These are phyloP conservation scores for Tetanocera ferruginea DNA, from an alignment of 2,888 invertebrate species.

Conservation along the genomic window DNA sequence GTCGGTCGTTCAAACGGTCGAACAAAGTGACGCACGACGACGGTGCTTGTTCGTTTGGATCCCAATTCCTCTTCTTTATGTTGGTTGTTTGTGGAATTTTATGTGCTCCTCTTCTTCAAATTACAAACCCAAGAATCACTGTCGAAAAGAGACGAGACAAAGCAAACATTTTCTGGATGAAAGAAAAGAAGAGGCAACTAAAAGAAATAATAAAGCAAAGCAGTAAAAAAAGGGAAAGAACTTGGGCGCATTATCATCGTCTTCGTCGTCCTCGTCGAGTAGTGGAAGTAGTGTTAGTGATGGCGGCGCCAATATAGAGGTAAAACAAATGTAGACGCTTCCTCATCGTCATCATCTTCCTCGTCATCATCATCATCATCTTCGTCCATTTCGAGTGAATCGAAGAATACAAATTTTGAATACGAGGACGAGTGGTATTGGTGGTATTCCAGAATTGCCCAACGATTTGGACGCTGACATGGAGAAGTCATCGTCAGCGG, in stretches of 20 bases:
- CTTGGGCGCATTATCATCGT: slow-evolving; percentile 45
- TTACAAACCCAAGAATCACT: slow-evolving; percentile 34
- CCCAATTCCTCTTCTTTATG: slow-evolving; percentile 26
- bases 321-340: slow-evolving; percentile 48
- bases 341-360: slow-evolving; percentile 50
- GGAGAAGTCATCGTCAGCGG: slow-evolving; percentile 83
- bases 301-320: slow-evolving; percentile 48
- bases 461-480: slow-evolving; percentile 98
- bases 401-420: slow-evolving; percentile 85
- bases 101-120: slow-evolving; percentile 31
- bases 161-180: slow-evolving; percentile 30
- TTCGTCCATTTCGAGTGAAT: slow-evolving; percentile 60
- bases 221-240: background rate
- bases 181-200: background rate
- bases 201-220: background rate
- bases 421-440: slow-evolving; percentile 98
- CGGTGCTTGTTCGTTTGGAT: slow-evolving; percentile 32
- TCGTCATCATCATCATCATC: slow-evolving; percentile 57
- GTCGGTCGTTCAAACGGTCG: background rate
- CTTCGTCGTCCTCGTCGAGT: slow-evolving; percentile 27
- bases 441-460: slow-evolving; percentile 91
- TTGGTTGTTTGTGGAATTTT: slow-evolving; percentile 37
- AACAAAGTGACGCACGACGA: background rate
- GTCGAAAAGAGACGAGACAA: slow-evolving; percentile 22
- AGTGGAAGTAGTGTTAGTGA: slow-evolving; percentile 43